These are phyloP conservation scores for Pterostichus madidus DNA, from an alignment of 2,888 invertebrate species.

Conservation along the genomic window DNA sequence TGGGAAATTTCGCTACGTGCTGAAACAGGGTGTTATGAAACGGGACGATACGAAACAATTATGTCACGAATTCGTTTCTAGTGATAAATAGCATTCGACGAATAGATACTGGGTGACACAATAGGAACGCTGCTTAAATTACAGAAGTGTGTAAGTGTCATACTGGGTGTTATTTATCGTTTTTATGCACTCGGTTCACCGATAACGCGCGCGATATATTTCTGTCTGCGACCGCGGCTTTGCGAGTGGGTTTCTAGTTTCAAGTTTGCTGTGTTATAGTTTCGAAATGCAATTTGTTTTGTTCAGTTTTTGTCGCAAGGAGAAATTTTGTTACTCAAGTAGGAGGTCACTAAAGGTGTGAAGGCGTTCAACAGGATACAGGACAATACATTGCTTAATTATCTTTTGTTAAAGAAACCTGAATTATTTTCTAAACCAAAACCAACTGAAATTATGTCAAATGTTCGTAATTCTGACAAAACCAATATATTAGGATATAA, in stretches of 20 bases:
- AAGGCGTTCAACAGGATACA: conserved; percentile 34
- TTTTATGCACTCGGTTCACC: conserved; percentile 31
- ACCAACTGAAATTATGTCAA: too few species aligned
- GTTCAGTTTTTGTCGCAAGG: conserved; percentile 18
- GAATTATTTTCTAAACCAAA: too few species aligned
- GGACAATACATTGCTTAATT: conserved; percentile 3
- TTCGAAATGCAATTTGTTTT: conserved; percentile 46
- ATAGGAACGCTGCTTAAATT: conserved; percentile 38
- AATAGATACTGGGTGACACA: conserved; percentile 26
- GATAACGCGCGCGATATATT: conserved; percentile 20
- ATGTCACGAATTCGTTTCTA: neutral
- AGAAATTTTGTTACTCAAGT: conserved; percentile 28
- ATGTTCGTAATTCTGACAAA: too few species aligned
- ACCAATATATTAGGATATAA: too few species aligned
- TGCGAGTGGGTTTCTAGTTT: conserved; percentile 33
- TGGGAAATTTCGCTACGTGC: too few species aligned
- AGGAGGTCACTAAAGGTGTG: conserved; percentile 5
- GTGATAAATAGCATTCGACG: conserved; percentile 1
- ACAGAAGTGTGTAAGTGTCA: conserved; percentile 50
- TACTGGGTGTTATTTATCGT: conserved; percentile 40
- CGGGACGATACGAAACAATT: neutral
- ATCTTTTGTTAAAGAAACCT: neutral
- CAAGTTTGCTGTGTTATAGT: conserved; percentile 20
- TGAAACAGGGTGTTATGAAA: neutral
- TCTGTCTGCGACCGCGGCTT: neutral